Evolutionary conservation across 2,797 vertebrate genomes (phyloP), one percentile per base, ranked within the genome.

Genomic region (Ctenopoma multispine): DNA sequence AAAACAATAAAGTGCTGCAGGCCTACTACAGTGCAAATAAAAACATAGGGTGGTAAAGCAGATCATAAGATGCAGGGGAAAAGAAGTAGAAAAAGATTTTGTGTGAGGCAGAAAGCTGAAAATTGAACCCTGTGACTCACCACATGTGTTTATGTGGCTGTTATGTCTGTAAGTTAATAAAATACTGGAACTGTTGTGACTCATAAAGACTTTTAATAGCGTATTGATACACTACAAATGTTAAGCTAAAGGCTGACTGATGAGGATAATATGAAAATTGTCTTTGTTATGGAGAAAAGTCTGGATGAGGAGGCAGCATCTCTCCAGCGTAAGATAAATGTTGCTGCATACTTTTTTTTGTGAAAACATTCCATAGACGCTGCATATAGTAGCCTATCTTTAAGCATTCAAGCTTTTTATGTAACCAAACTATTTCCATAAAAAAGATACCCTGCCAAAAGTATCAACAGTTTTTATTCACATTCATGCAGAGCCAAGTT

Each of bases 51-150:
- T 66, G 21, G 47, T 6, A 23, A 47, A 31, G 48, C 14, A 24
- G 4, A 63, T 23, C 0, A 27, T 8, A 43, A 50, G 20, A 46
- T 20, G 41, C 7, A 48, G 1, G 14, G 18, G 12, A 3, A 43
- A n/a, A 18, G 5, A 4, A 68, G 23, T 0, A 7, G 18, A 27
- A 31, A 54, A 51, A 47, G 20, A 56, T 46, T 36, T 17, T 53
- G 49, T 56, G 14, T 40, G 13, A 53, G 44, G 55, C 40, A 49
- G 23, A 38, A 38, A 18, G 40, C 51, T 63, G 7, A 59, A 73
- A 41, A 21, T 54, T 27, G 9, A 53, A 69, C 38, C 44, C 47
- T 51, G 27, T 62, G n/a, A 9, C 66, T 71, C 40, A 43, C 46
- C 4, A 5, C 0, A 20, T 27, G 34, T 38, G 27, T 21, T 17